Evolutionary conservation across 2,113 vertebrate genomes (phyloP).

Genomic region (Plecturocebus donacophilus): DNA sequence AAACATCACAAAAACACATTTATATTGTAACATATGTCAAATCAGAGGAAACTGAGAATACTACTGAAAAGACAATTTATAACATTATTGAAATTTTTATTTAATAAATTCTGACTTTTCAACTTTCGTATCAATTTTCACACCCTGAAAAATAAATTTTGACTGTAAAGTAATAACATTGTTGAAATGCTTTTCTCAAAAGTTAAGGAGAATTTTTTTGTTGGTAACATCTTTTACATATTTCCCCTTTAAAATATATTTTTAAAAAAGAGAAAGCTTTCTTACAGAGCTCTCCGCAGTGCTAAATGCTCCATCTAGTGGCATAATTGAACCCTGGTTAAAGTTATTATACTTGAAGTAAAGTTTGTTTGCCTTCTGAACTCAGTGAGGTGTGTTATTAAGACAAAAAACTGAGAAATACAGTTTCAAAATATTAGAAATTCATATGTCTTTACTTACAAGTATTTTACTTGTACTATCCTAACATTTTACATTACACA

Average conservation of each 20-base stretch:
- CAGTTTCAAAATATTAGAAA: neutral
- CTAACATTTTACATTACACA: conserved; percentile 49
- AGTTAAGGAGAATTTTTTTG: neutral
- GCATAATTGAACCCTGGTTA: conserved; percentile 65
- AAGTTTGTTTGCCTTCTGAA: neutral
- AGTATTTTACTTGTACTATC: conserved; percentile 55
- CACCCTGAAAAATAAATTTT: neutral
- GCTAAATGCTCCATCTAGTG: conserved; percentile 86
- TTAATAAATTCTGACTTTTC: neutral
- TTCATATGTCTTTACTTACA: neutral
- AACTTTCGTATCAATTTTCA: neutral
- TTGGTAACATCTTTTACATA: neutral
- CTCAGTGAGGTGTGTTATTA: neutral
- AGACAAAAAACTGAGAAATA: neutral
- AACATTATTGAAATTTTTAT: neutral
- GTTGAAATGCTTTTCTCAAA: conserved; percentile 9
- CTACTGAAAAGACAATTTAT: neutral
- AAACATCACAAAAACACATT: neutral
- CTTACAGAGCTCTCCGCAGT: conserved; percentile 58
- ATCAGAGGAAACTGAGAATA: conserved; percentile 6
- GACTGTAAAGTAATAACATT: neutral
- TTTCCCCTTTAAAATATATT: conserved; percentile 21
- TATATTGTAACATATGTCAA: neutral
- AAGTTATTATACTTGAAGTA: conserved; percentile 59
- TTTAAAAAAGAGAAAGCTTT: neutral